These are phyloP conservation scores for Euwallacea similis DNA, from an alignment of 1,140 invertebrate genomes.

Conservation along the genomic window DNA sequence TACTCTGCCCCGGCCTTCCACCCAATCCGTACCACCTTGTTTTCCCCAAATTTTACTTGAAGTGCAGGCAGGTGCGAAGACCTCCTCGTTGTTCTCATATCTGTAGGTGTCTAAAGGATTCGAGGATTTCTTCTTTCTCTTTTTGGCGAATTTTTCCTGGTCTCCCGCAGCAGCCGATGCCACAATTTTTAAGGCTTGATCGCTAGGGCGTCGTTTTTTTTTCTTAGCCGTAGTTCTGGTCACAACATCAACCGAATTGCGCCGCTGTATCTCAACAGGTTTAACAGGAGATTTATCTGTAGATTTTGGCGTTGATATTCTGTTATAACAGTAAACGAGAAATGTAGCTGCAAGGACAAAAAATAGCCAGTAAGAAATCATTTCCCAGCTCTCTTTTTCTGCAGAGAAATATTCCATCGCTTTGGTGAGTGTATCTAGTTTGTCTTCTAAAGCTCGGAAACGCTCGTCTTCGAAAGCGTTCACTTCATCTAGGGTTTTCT, in stretches of 20 bases:
- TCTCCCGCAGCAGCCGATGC: constrained; percentile 14
- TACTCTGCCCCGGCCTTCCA: constrained; percentile 34
- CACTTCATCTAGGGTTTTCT: constrained; percentile 74
- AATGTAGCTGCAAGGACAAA: constrained; percentile 25
- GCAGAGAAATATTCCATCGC: constrained; percentile 62
- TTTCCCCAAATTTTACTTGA: constrained; percentile 33
- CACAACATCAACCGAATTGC: constrained; percentile 65
- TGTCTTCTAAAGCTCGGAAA: constrained; percentile 65
- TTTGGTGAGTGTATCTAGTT: constrained; percentile 62
- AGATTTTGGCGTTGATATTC: constrained; percentile 10
- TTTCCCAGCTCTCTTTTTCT: constrained; percentile 67
- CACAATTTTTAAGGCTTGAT: constrained; percentile 71
- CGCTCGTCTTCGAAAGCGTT: constrained; percentile 71
- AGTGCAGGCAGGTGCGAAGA: constrained; percentile 24
- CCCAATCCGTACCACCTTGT: constrained; percentile 34
- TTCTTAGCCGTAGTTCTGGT: constrained; percentile 49
- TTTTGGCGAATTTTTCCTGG: constrained; percentile 52
- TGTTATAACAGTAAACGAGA: constrained; percentile 37
- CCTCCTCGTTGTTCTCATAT: constrained; percentile 47
- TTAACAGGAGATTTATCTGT: constrained; percentile 36
- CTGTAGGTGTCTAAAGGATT: constrained; percentile 39
- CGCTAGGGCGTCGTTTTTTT: constrained; percentile 71
- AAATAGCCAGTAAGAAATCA: constrained; percentile 59
- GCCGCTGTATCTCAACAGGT: constrained; percentile 52
- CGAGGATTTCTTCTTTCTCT: constrained; percentile 54